Conservation (phyloP, 1,140 invertebrate species). For the Stenopsyche tienmushanensis region DNA sequence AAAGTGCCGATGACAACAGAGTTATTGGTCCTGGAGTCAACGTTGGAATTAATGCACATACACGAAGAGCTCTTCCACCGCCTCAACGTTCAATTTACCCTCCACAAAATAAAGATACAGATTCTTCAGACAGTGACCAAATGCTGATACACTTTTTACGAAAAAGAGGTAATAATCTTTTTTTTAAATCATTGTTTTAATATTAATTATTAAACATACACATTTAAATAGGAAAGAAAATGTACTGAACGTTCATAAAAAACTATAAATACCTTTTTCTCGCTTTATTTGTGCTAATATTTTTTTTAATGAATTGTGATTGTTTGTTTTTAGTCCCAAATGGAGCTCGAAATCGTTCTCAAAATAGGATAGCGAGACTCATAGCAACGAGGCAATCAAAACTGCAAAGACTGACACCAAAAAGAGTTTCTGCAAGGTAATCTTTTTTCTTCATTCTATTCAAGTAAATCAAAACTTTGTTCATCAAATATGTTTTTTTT, state of each 20-base stretch:
- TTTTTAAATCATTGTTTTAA: neutral
- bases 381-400: constrained; percentile 51
- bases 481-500: too few relatives aligned
- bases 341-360: constrained; percentile 46
- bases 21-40: neutral
- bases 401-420: constrained; percentile 40
- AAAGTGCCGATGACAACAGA: constrained; percentile 42
- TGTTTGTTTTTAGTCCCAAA: constrained; percentile 43
- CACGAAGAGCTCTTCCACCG: constrained; percentile 6
- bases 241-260: neutral
- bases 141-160: constrained; percentile 47
- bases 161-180: constrained; percentile 45
- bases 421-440: constrained; percentile 29
- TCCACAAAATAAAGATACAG: constrained; percentile 37
- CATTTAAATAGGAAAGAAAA: constrained; percentile 18
- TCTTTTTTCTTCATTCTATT: too few relatives aligned
- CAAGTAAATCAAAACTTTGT: too few relatives aligned
- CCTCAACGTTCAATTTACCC: neutral
- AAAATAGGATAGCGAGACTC: constrained; percentile 50
- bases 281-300: too few relatives aligned
- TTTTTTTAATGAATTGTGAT: too few relatives aligned
- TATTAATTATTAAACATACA: neutral
- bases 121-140: constrained; percentile 50
- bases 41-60: neutral
- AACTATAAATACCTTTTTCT: too few relatives aligned